Evolutionary conservation across 2,888 invertebrate species (phyloP), one percentile per base, ranked within the genome.

Genomic region (Synanthedon vespiformis): DNA sequence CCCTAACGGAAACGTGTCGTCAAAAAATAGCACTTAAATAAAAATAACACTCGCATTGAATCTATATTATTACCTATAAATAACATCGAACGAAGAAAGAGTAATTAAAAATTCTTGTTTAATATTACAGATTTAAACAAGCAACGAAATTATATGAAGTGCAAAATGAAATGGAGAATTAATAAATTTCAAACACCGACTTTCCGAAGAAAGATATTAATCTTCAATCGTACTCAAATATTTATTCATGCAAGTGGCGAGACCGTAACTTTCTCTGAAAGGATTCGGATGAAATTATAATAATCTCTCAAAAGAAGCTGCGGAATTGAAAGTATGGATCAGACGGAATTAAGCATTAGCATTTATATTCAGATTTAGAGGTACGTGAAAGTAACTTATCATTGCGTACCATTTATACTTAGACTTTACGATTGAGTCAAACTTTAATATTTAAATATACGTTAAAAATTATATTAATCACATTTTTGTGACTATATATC

Each of bases 321-420:
- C 60, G 66, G 74, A 72, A 80, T 81, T 79, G 79, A 74, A 80
- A 80, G 77, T 80, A 77, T 78, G 79, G 82, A 81, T 84, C 77
- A 78, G 77, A 63, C 67, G 64, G 59, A 56, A 58, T 60, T 58
- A 60, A 56, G 72, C 63, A 80, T 84, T 85, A 77, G 74, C 81
- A 82, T 85, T 84, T 82, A 81, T 80, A 84, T 82, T 82, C 81
- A 51, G 47, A 50, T 47, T 53, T 53, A 16, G 48, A 53, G 47
- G 22, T 48, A 48, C 14, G 44, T n/a, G 44, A 22, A 48, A 18
- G 48, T 48, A 48, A 44, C 44, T 82, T 77, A 78, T 74, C 74
- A 65, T 68, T 71, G 68, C 72, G 75, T 71, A 70, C 68, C 70
- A 72, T 74, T 72, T 51, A 34, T 34, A 8, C 13, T 53, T 51